Conservation (phyloP, 2,113 vertebrate genomes). For the Thamnophis sirtalis region DNA sequence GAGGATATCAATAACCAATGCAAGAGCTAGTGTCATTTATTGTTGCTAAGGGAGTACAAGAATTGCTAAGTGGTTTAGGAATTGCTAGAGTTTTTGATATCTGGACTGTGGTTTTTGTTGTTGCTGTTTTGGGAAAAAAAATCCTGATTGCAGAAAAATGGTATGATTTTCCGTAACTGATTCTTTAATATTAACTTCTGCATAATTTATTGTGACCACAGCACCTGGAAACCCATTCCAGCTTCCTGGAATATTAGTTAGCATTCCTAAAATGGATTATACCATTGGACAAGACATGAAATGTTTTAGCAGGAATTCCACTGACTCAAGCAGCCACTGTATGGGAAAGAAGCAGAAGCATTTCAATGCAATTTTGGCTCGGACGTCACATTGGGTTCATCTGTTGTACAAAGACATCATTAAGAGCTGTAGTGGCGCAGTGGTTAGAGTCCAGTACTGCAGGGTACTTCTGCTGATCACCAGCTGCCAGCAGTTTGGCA, state of each 20-base stretch:
- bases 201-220: background rate
- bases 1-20: background rate
- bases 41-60: fast-evolving
- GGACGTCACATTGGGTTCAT: background rate
- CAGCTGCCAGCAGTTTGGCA: no score
- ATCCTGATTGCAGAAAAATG: background rate
- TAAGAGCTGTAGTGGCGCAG: no score
- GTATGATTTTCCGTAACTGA: background rate
- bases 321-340: background rate
- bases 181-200: background rate
- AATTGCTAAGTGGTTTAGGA: background rate
- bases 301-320: background rate
- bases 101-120: background rate
- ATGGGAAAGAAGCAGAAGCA: background rate
- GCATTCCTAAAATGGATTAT: no score
- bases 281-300: background rate
- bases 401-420: background rate
- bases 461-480: no score
- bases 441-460: no score
- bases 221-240: background rate
- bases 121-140: background rate
- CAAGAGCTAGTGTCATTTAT: background rate
- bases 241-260: background rate
- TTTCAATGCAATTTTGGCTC: background rate
- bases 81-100: background rate